These are phyloP conservation scores for Monoplex corrugatus DNA, from an alignment of 2,888 invertebrate species.

Conservation along the genomic window DNA sequence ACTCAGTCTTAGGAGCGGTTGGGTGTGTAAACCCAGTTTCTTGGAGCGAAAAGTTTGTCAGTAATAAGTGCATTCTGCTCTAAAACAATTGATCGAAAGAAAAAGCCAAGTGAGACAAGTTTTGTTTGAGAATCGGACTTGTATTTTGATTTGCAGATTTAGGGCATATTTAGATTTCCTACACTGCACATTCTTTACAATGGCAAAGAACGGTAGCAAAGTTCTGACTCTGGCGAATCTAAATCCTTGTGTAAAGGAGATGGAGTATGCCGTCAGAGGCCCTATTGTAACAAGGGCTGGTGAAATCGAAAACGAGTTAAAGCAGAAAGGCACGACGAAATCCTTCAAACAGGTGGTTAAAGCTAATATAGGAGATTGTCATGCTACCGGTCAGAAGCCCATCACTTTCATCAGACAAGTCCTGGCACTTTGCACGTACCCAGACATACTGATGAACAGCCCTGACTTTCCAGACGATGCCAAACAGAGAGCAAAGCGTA, in stretches of 20 bases:
- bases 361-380: conserved; percentile 99
- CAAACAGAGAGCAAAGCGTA: conserved; percentile 86
- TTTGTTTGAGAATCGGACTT: too few relatives aligned
- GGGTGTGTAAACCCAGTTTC: too few relatives aligned
- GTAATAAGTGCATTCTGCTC: too few relatives aligned
- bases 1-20: too few relatives aligned
- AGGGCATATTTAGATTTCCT: too few relatives aligned
- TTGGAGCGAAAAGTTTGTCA: too few relatives aligned
- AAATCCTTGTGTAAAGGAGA: conserved; percentile 92
- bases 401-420: conserved; percentile 97
- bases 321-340: conserved; percentile 82
- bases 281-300: conserved; percentile 95
- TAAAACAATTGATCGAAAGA: too few relatives aligned
- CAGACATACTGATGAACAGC: conserved; percentile 86
- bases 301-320: conserved; percentile 93
- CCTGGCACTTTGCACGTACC: conserved; percentile 89
- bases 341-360: conserved; percentile 96
- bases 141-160: too few relatives aligned
- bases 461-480: conserved; percentile 91
- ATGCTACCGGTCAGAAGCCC: conserved; percentile 98
- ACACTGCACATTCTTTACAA: too few relatives aligned
- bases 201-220: conserved; percentile 23
- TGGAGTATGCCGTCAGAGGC: conserved; percentile 99
- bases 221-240: conserved; percentile 88
- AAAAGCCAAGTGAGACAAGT: too few relatives aligned